A percentile compares a stretch with the other conserved stretches of the same genome.
phyloP scores from a whole-genome alignment of 2,113 vertebrate species.

The Leuciscus idus region DNA sequence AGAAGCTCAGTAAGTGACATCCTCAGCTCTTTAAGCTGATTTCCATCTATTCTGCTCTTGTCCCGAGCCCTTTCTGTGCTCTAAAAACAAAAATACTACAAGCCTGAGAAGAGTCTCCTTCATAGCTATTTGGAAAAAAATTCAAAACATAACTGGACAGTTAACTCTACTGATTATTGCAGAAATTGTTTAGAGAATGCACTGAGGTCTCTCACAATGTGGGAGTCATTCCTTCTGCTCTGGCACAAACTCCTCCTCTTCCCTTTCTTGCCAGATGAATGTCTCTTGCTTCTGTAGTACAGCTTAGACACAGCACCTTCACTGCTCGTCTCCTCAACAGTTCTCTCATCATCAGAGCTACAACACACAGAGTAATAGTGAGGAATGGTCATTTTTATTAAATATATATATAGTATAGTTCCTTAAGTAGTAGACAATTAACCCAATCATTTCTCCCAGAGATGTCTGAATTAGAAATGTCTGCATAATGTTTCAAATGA shows the following conservation, averaged over 20 bases:
- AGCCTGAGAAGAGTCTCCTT: no score
- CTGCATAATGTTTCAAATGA: neutral
- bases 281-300: neutral
- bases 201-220: conserved; percentile 31
- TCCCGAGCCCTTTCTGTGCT: neutral
- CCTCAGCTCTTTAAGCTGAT: conserved; percentile 12
- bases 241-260: conserved; percentile 2
- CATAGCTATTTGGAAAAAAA: neutral
- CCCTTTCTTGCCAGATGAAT: conserved; percentile 20
- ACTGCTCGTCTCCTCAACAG: neutral
- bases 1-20: conserved; percentile 28
- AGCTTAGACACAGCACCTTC: conserved; percentile 1
- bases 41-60: conserved; percentile 8
- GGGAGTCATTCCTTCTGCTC: neutral
- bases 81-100: neutral
- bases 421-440: no score
- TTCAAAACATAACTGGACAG: neutral
- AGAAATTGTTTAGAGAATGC: neutral
- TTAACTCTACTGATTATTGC: neutral
- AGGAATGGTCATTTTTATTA: neutral
- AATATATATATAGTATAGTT: no score
- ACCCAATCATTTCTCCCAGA: no score
- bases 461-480: neutral
- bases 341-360: conserved; percentile 31
- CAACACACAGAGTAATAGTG: neutral